Percentiles rank a stretch among this genome's conserved stretches.
These are phyloP conservation scores for Drosophila paulistorum DNA, from an alignment of 1,140 invertebrate species.

Conservation along the genomic window DNA sequence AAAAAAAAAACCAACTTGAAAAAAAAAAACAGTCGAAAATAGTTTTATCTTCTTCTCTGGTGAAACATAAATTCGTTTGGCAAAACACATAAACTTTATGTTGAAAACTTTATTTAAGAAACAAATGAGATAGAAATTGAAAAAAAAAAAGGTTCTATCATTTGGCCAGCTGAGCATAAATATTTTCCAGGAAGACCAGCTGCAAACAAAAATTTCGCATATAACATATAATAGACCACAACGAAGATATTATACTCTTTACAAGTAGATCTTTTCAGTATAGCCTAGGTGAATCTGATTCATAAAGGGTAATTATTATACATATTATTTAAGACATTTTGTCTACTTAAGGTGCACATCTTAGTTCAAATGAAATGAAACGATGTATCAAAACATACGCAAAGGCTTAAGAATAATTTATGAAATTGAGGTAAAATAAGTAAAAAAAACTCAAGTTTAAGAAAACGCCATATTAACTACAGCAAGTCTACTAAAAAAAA, in stretches of 20 bases:
- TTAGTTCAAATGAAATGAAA: no score
- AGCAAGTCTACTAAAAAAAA: no score
- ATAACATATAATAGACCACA: constrained; percentile 24
- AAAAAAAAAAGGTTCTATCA: constrained; percentile 46
- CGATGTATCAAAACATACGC: no score
- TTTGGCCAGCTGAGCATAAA: constrained; percentile 46
- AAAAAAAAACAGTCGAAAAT: constrained; percentile 3
- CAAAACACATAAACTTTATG: constrained; percentile 63
- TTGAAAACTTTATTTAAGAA: constrained; percentile 61
- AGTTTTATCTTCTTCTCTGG: neutral
- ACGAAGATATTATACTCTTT: neutral
- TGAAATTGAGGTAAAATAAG: no score
- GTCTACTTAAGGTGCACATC: no score
- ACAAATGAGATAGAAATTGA: constrained; percentile 5
- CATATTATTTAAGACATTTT: no score
- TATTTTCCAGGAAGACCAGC: constrained; percentile 78
- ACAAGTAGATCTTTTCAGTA: neutral
- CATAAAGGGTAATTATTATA: no score
- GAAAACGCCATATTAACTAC: no score
- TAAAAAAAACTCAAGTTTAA: no score
- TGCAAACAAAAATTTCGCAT: constrained; percentile 66
- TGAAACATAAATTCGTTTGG: constrained; percentile 59
- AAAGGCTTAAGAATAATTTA: no score
- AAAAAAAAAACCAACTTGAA: constrained; percentile 32
- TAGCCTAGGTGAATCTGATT: no score